Conservation (phyloP, 2,113 vertebrate species). For the Oncorhynchus keta region DNA sequence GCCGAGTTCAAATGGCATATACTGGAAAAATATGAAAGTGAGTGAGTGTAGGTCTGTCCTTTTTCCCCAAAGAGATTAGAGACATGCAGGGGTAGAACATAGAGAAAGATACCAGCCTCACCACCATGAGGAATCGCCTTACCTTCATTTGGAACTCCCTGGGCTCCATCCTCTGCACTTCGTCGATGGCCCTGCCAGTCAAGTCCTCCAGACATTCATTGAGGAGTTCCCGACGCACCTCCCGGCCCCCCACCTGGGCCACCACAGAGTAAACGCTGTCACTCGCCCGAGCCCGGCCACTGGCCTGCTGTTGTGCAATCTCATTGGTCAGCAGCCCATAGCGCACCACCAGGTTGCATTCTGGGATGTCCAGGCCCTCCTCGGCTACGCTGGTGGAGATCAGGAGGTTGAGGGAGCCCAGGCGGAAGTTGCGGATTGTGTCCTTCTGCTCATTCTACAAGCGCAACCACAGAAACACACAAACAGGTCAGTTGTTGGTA, state of each 20-base stretch:
- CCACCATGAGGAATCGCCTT: conserved; percentile 1
- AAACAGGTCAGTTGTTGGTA: not conserved
- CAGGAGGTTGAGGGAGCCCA: conserved; percentile 81
- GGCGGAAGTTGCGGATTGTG: conserved; percentile 79
- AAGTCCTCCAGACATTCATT: conserved; percentile 82
- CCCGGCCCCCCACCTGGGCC: conserved; percentile 73
- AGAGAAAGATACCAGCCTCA: no score
- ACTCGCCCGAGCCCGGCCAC: conserved; percentile 81
- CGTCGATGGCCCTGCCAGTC: conserved; percentile 73
- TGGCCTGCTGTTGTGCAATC: conserved; percentile 90
- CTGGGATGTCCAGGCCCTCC: conserved; percentile 88
- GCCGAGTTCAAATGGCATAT: no score
- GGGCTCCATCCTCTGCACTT: conserved; percentile 77
- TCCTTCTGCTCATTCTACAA: conserved; percentile 75
- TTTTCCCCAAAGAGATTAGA: no score
- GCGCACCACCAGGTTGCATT: conserved; percentile 88
- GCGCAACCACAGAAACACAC: not conserved
- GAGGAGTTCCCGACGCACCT: conserved; percentile 74
- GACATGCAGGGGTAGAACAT: no score
- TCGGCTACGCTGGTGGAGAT: conserved; percentile 91
- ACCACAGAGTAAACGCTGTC: conserved; percentile 87
- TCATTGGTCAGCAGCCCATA: conserved; percentile 93
- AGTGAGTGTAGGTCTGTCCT: not conserved
- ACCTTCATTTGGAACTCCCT: conserved; percentile 65
- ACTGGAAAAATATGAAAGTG: not conserved